Conservation (phyloP, 2,113 vertebrate species). For the Solea senegalensis region DNA sequence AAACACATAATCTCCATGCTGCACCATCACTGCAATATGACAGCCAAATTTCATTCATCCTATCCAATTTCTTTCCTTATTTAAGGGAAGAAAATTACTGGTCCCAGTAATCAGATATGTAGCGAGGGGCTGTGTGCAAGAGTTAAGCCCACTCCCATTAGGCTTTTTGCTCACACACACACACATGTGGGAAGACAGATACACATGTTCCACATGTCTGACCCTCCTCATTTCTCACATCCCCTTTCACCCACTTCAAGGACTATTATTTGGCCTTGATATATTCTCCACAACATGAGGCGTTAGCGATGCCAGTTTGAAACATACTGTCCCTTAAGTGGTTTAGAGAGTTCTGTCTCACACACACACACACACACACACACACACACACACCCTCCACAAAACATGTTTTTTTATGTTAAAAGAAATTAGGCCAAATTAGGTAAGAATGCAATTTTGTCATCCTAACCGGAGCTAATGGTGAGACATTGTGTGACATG, state of each 20-base stretch:
- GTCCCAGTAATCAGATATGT: constrained; percentile 86
- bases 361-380: not conserved
- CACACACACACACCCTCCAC: constrained; percentile 17
- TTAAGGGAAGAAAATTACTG: constrained; percentile 87
- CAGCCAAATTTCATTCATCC: constrained; percentile 86
- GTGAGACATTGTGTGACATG: constrained; percentile 47
- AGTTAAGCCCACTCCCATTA: constrained; percentile 86
- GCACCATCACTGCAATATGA: constrained; percentile 81
- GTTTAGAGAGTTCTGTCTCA: constrained; percentile 48
- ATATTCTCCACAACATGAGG: constrained; percentile 72
- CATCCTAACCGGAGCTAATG: constrained; percentile 51
- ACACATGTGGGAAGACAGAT: constrained; percentile 48
- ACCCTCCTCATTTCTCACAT: constrained; percentile 71
- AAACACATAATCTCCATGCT: constrained; percentile 85
- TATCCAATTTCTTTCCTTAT: constrained; percentile 85
- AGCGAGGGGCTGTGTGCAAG: constrained; percentile 77
- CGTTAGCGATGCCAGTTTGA: constrained; percentile 69
- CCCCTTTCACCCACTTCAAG: constrained; percentile 71
- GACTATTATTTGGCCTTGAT: constrained; percentile 73
- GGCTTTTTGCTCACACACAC: constrained; percentile 73
- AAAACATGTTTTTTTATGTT: constrained; percentile 43
- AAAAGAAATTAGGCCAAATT: constrained; percentile 49
- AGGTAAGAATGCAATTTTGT: constrained; percentile 56
- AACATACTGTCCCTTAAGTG: constrained; percentile 68
- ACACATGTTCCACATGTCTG: constrained; percentile 72